phyloP scores from a whole-genome alignment of 2,888 invertebrate species.

The Idaea aversata region DNA sequence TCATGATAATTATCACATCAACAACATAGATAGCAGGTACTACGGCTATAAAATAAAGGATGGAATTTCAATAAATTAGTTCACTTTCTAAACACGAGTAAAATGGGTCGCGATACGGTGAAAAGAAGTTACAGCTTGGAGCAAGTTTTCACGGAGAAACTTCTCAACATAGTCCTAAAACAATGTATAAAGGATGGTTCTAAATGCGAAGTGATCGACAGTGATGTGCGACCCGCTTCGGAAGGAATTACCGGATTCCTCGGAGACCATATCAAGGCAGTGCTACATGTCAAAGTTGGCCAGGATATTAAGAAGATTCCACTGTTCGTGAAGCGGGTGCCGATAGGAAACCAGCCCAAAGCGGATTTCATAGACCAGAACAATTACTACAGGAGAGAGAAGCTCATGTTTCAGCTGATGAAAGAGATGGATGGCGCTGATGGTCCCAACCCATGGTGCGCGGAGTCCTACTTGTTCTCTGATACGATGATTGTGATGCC shows the following conservation, averaged over 20 bases:
- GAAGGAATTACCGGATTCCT: constrained; percentile 60
- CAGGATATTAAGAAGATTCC: constrained; percentile 33
- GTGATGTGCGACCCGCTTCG: constrained; percentile 42
- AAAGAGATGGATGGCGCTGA: constrained; percentile 42
- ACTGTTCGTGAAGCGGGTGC: constrained; percentile 60
- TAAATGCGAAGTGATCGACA: constrained; percentile 25
- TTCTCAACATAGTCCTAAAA: constrained; percentile 36
- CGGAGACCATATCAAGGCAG: constrained; percentile 55
- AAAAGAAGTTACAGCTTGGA: constrained; percentile 25
- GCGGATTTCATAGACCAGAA: constrained; percentile 49
- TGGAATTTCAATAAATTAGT: not conserved
- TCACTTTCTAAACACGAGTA: constrained; percentile 11
- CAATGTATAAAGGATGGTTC: constrained; percentile 10
- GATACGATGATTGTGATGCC: constrained; percentile 61
- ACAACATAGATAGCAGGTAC: not conserved
- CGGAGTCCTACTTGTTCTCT: constrained; percentile 48
- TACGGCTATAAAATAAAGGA: not conserved
- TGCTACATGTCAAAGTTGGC: constrained; percentile 36
- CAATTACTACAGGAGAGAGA: constrained; percentile 54
- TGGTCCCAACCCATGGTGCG: constrained; percentile 51
- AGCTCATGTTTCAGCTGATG: constrained; percentile 49
- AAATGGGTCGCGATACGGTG: constrained; percentile 32
- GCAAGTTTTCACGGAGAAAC: constrained; percentile 44
- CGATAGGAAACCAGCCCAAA: constrained; percentile 52
- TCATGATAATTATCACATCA: not conserved